Evolutionary conservation across 2,797 vertebrate species (phyloP).

Genomic region (Tympanoctomys barrerae): DNA sequence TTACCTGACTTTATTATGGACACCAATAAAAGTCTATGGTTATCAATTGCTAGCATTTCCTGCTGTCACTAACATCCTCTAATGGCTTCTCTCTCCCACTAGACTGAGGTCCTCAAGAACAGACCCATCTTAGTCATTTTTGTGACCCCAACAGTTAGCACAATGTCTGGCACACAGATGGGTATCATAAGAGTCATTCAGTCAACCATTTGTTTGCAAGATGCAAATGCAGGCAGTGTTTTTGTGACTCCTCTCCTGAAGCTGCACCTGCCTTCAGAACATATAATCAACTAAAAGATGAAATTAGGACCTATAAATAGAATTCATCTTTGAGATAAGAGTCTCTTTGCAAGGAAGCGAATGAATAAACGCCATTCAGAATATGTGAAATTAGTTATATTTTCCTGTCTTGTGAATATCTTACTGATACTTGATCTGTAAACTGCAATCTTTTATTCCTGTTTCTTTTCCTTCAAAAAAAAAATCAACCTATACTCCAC

Average conservation of each 20-base stretch:
- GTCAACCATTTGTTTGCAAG: background rate
- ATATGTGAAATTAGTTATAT: constrained; percentile 33
- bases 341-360: constrained; percentile 19
- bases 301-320: constrained; percentile 42
- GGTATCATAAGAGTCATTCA: background rate
- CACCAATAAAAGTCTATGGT: background rate
- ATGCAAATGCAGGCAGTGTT: constrained; percentile 7
- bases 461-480: background rate
- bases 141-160: background rate
- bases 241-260: background rate
- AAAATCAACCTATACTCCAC: background rate
- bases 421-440: constrained; percentile 5
- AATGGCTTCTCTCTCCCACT: background rate
- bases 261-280: background rate
- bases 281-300: constrained; percentile 8
- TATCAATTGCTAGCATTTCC: background rate
- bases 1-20: background rate
- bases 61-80: background rate
- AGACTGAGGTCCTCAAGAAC: background rate
- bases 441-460: background rate
- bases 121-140: background rate
- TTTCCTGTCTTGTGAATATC: background rate
- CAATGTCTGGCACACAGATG: background rate
- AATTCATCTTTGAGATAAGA: background rate
- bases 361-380: constrained; percentile 1